Conservation (phyloP, 2,797 vertebrate species). For the Poeciliopsis infans region DNA sequence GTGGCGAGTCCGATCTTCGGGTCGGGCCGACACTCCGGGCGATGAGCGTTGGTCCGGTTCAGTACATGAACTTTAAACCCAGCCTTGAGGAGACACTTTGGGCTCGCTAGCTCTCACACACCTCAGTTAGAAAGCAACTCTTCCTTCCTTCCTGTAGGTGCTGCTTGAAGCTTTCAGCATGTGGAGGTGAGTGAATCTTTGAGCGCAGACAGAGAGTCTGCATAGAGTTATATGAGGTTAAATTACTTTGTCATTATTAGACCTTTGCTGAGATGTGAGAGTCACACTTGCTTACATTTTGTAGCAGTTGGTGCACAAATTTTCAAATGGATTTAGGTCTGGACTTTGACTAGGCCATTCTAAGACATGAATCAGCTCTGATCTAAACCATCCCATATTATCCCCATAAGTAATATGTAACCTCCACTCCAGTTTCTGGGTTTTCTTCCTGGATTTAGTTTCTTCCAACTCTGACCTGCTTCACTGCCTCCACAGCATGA, state of each 20-base stretch:
- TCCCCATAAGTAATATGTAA: background rate
- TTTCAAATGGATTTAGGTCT: background rate
- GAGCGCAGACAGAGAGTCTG: background rate
- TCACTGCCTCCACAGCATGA: background rate
- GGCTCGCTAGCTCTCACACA: too few species aligned
- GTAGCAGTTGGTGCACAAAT: background rate
- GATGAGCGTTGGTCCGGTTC: too few species aligned
- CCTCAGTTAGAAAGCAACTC: background rate
- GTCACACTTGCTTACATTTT: background rate
- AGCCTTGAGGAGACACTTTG: too few species aligned
- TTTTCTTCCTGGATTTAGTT: background rate
- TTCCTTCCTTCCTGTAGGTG: background rate
- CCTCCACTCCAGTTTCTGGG: background rate
- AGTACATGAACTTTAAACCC: too few species aligned
- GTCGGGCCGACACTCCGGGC: too few species aligned
- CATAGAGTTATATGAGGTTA: background rate
- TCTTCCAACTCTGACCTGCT: background rate
- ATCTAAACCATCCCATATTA: background rate
- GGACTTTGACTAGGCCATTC: background rate
- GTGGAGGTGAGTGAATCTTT: background rate
- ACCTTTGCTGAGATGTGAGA: background rate
- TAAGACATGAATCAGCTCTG: background rate
- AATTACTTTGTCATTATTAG: background rate
- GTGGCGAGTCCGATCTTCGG: too few species aligned
- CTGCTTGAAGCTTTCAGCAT: background rate